A percentile compares a stretch with the other conserved stretches of the same genome.
These are phyloP conservation scores for Orcinus orca DNA, from an alignment of 2,113 vertebrate genomes.

Conservation along the genomic window DNA sequence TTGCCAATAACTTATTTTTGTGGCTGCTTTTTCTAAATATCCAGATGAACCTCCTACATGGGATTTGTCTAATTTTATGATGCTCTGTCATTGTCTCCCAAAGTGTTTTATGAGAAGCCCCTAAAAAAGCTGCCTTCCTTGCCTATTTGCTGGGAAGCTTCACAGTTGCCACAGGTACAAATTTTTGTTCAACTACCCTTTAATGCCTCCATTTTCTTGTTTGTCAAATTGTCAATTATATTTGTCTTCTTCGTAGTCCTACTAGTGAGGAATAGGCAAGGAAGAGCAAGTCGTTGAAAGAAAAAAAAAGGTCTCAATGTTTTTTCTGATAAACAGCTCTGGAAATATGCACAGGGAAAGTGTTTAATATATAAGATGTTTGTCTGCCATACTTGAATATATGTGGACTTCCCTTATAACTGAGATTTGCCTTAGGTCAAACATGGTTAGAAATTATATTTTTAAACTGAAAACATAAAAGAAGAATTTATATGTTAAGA, in stretches of 20 bases:
- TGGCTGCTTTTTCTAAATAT: neutral
- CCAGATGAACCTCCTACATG: neutral
- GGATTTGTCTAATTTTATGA: neutral
- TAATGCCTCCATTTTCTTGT: neutral
- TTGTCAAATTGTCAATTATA: neutral
- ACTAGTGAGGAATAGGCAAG: neutral
- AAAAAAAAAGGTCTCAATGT: neutral
- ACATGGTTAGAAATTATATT: constrained; percentile 9
- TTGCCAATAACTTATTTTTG: neutral
- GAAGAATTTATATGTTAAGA: neutral
- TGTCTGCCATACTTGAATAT: neutral
- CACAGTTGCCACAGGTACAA: neutral
- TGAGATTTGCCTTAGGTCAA: constrained; percentile 4
- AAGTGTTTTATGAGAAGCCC: neutral
- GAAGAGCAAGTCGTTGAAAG: neutral
- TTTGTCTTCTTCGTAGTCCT: neutral
- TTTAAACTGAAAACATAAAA: neutral
- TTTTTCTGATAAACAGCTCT: neutral
- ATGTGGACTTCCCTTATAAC: neutral
- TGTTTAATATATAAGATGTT: neutral
- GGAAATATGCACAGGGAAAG: neutral
- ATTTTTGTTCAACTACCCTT: neutral
- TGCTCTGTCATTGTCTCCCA: neutral
- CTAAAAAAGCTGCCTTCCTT: neutral
- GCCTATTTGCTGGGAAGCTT: neutral